Conservation (phyloP, 2,113 vertebrate genomes). For the Leucoraja erinaceus region DNA sequence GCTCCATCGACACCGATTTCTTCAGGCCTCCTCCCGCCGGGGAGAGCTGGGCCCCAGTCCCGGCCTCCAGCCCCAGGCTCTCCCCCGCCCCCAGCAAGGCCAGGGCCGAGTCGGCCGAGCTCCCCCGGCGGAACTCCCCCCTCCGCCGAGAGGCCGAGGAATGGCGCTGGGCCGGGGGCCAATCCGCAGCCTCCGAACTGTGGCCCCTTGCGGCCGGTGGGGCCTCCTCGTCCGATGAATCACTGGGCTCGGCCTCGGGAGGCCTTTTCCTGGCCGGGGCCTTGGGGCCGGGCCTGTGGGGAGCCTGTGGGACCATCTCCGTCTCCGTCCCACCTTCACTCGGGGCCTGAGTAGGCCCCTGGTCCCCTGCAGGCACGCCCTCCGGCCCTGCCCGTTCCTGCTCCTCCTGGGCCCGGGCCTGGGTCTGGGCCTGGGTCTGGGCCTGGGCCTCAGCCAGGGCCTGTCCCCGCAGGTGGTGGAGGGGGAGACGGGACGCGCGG, state of each 20-base stretch:
- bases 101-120: conserved; percentile 83
- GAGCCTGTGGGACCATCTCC: conserved; percentile 46
- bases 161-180: too few species aligned
- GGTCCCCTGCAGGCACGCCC: too few species aligned
- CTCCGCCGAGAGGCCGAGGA: conserved; percentile 51
- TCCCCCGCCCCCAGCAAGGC: conserved; percentile 57
- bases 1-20: conserved; percentile 80
- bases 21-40: conserved; percentile 53
- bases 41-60: neutral
- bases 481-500: conserved; percentile 80
- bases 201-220: conserved; percentile 44
- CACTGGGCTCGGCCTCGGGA: conserved; percentile 52
- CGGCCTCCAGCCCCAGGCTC: conserved; percentile 39
- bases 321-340: conserved; percentile 42
- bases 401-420: conserved; percentile 43
- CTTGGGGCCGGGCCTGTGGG: neutral
- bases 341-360: too few species aligned
- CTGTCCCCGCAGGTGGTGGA: conserved; percentile 42
- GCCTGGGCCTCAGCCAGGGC: too few species aligned
- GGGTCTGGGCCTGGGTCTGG: too few species aligned
- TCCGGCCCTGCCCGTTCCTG: too few species aligned
- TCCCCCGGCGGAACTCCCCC: conserved; percentile 76
- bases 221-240: conserved; percentile 61
- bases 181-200: too few species aligned
- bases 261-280: conserved; percentile 48